Evolutionary conservation across 2,888 invertebrate genomes (phyloP), one percentile per base, ranked within the genome.

Genomic region (Ceraclea dissimilis): DNA sequence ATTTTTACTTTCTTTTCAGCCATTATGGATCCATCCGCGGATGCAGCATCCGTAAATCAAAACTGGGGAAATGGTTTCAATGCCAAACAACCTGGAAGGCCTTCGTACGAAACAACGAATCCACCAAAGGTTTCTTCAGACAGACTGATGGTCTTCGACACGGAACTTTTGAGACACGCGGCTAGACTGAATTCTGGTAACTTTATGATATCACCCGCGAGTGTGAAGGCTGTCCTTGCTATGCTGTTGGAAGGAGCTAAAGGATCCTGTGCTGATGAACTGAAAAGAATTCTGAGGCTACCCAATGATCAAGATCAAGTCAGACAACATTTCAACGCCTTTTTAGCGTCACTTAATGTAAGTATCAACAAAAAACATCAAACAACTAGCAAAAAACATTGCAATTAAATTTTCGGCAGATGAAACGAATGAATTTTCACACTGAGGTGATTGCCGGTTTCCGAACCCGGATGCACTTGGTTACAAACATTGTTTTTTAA

Each of bases 161-260:
- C 75, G 18, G 80, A 81, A 61, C 72, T 82, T 13, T 69, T 80
- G 1, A 71, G 74, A 60, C 76, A 76, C 65, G 64, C 70, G 0
- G 68, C 71, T 1, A 74, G 72, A 57, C 69, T 69, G 10, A 69
- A 65, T 44, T 59, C 39, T 8, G 79, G 79, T 20, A 86, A 86
- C 66, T 73, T 84, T 31, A 73, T 86, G 66, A 67, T 85, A 2
- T 85, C 86, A n/a, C 84, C 86, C 16, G 79, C 81, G 56, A 84
- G 84, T 66, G 73, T 84, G 21, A 86, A 85, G 67, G 73, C 80
- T 1, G 78, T 79, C 0, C 66, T 87, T 49, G 80, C 79, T 5
- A 79, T 85, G 78, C 63, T 86, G 43, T 67, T 82, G 47, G 85
- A 85, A 70, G 85, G 82, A 18, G 79, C 85, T 0, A 66, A 65